Evolutionary conservation across 2,113 vertebrate species (phyloP).

Genomic region (Strix aluco): DNA sequence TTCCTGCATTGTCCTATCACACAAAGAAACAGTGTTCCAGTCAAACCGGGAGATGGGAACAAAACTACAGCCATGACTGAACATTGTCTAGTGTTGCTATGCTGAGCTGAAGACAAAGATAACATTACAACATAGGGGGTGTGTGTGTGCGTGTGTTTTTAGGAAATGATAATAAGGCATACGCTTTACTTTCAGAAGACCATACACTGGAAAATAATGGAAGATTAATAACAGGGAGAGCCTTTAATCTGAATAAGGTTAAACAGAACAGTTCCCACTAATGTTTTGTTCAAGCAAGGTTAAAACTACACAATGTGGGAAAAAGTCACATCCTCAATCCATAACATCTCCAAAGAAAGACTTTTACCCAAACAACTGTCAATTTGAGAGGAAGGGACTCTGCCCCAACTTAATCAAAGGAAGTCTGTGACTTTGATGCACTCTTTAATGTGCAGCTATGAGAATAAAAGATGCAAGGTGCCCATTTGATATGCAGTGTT

Average conservation of each 20-base stretch:
- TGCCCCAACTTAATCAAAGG: conserved; percentile 16
- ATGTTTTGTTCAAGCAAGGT: not conserved
- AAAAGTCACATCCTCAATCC: not conserved
- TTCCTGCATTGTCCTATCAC: not conserved
- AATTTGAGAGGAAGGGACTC: not conserved
- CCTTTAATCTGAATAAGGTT: not conserved
- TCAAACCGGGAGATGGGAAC: not conserved
- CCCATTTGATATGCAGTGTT: conserved; percentile 15
- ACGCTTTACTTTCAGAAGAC: not conserved
- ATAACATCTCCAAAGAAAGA: not conserved
- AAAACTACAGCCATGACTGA: not conserved
- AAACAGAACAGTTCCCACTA: not conserved
- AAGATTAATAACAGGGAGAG: not conserved
- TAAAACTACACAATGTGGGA: not conserved
- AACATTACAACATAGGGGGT: not conserved
- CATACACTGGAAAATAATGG: not conserved
- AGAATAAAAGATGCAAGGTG: not conserved
- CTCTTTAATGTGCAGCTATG: not conserved
- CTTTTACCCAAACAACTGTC: not conserved
- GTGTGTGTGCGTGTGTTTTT: not conserved
- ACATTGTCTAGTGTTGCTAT: not conserved
- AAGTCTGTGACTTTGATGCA: not conserved
- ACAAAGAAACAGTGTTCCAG: conserved; percentile 8
- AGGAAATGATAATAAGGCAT: not conserved
- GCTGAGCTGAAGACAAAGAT: not conserved